Base-by-base conservation (phyloP, 2,888 invertebrate species). In the Catocala fraxini region DNA sequence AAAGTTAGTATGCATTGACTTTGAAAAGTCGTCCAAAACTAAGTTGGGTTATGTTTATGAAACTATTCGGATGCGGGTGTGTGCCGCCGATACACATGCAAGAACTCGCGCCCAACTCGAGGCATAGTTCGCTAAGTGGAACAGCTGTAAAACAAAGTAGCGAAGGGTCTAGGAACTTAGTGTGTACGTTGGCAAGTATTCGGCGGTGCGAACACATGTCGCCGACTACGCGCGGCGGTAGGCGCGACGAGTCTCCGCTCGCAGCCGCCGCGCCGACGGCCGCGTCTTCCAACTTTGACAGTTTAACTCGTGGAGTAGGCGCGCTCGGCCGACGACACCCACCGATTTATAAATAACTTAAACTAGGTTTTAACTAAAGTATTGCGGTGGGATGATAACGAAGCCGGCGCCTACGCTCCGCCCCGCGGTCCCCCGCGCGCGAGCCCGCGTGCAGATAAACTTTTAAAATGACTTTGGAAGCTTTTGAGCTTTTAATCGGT, bases 401-500 rank as follows among this genome's bases (percentile, higher is more conserved):
- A 86, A 88, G 85, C 74, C 80, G 79, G 86, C 75, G 89, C 92
- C 89, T 89, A 89, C 89, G 81, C 78, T 67, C 83, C 83, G 71
- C 86, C 79, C 86, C 83, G 83, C 84, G 80, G 69, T 15, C 77
- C 81, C 74, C 77, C 80, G 80, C 82, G 80, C 82, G 82, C 86
- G 73, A 83, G 77, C 85, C 91, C 91, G 90, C 94, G 91, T 91
- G 89, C 92, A 94, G 94, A 94, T 94, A 94, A 94, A 94, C 94
- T 94, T 94, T 94, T 94, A 94, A 94, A 94, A 94, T 94, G 94
- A 94, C 94, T 94, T 94, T 93, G 93, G 94, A 94, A 94, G 94
- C 94, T 94, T 94, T 94, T 94, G 94, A 94, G 94, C 94, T 94
- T 94, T 94, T 94, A 94, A 94, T 94, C 94, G 94, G 94, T 93